A percentile compares a stretch with the other conserved stretches of the same genome.
Evolutionary conservation across 1,140 invertebrate species (phyloP).

Genomic region (Cepaea nemoralis): DNA sequence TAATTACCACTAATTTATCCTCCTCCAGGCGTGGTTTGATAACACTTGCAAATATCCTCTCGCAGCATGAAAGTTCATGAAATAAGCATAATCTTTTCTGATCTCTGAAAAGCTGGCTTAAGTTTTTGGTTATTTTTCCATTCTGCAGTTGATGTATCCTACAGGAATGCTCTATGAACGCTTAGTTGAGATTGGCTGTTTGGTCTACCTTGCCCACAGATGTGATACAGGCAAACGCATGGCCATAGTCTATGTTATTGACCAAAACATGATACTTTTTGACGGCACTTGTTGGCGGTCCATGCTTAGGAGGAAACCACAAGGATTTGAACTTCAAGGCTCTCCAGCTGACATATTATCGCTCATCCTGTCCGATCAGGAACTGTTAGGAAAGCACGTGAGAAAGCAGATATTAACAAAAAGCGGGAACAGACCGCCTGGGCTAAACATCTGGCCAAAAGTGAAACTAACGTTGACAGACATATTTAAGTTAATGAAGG

Average conservation of each 20-base stretch:
- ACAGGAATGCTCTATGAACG: constrained; percentile 93
- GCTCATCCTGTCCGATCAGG: constrained; percentile 88
- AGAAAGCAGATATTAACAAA: constrained; percentile 73
- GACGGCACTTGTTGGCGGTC: constrained; percentile 92
- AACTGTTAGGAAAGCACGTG: constrained; percentile 91
- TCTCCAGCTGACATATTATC: constrained; percentile 93
- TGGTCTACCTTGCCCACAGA: constrained; percentile 92
- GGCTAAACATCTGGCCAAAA: constrained; percentile 80
- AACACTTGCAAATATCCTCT: too few relatives aligned
- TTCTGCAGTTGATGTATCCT: too few relatives aligned
- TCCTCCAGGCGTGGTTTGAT: too few relatives aligned
- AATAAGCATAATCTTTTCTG: too few relatives aligned
- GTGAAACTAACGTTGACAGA: constrained; percentile 93
- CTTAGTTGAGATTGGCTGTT: constrained; percentile 95
- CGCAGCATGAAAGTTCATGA: too few relatives aligned
- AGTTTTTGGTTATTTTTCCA: too few relatives aligned
- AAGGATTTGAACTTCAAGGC: constrained; percentile 90
- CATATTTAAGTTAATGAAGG: constrained; percentile 93
- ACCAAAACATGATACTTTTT: constrained; percentile 85
- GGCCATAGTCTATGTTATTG: constrained; percentile 95
- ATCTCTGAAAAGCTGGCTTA: too few relatives aligned
- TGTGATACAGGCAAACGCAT: constrained; percentile 90
- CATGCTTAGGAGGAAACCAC: constrained; percentile 84
- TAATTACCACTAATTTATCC: too few relatives aligned
- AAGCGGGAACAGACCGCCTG: constrained; percentile 73